Evolutionary conservation across 2,797 vertebrate genomes (phyloP), one percentile per base, ranked within the genome.

Genomic region (Brachyalestes nurse): DNA sequence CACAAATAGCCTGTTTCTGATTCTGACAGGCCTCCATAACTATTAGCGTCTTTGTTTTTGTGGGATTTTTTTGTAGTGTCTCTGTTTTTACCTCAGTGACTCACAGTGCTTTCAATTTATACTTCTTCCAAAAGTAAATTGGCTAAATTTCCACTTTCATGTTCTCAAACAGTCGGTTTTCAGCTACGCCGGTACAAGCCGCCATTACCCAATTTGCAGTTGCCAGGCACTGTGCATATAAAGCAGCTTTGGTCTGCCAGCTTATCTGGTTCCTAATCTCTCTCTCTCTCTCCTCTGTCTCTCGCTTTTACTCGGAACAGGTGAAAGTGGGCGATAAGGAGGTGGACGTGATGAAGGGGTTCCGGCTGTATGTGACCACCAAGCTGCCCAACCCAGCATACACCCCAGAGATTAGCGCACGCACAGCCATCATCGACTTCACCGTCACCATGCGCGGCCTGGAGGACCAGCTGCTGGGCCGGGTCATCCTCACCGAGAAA

Each of bases 321-420:
- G 98, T 99, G 65, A 99, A 98, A 90, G 91, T 99, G 47, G 96
- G 97, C 10, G 97, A 99, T 92, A 99, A 98, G 86, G 98, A 99
- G 89, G 91, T 98, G 85, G 96, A 97, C 81, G 95, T 99, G 77
- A 95, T 98, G 96, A 94, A 93, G 80, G 96, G 96, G 28, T 99
- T 99, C 90, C 94, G 90, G 81, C 94, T 99, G 23, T 99, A 97
- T 79, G 91, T 99, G 82, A 99, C 97, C 74, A 98, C 97, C 77
- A 97, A 98, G 84, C 92, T 99, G 69, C 95, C 97, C 65, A 99
- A 98, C 88, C 98, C 98, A 0, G 94, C 92, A 6, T 99, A 98
- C 60, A 97, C 96, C 55, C 98, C 97, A 0, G 97, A 99, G 92
- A 96, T 99, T 83, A 98, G 96, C 21, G 97, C 97, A 72, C 95